Evolutionary conservation across 2,888 invertebrate species (phyloP), one percentile per base, ranked within the genome.

Genomic region (Hartigia nigra): DNA sequence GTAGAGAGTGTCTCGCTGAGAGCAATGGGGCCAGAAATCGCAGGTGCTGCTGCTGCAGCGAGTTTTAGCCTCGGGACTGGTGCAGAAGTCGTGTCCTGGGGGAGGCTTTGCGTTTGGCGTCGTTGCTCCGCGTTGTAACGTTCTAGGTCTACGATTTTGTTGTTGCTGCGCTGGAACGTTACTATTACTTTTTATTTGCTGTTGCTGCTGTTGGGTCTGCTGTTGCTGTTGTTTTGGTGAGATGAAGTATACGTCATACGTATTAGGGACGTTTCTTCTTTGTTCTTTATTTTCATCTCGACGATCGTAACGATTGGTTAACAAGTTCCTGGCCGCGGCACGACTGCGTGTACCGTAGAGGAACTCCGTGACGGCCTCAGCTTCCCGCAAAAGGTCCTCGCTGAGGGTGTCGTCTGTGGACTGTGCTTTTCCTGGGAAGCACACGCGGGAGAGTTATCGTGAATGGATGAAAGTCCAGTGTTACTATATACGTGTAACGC

Each of bases 11-110:
- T 93, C 92, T 32, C 93, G 89, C 82, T 93, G 93, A 0, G 92
- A 92, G 84, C 93, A 93, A 79, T 93, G 93, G 31, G 95, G 94
- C 95, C 95, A 95, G 90, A 94, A 95, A 84, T 94, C 94, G 86
- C 94, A 94, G 14, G 93, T 93, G 81, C 92, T 93, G 76, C 93
- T 92, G 85, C 92, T 93, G 87, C 93, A 94, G 69, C 92, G 91
- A 77, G 90, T 87, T 76, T 89, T 91, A 12, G 90, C 84, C 76
- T 91, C 91, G 12, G 90, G 87, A 74, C 89, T 88, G 31, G 86
- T 76, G 39, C 83, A 84, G 79, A 87, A 88, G 76, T 86, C 88
- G 14, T 87, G 86, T 76, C 87, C 88, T 4, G 86, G 81, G 31
- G 85, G 78, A 4, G 84, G 77, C 75, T 84, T 87, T 79, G 87